Percentiles rank a stretch among this genome's conserved stretches.
Conservation (phyloP, 2,113 vertebrate species). For the Ictalurus furcatus region DNA sequence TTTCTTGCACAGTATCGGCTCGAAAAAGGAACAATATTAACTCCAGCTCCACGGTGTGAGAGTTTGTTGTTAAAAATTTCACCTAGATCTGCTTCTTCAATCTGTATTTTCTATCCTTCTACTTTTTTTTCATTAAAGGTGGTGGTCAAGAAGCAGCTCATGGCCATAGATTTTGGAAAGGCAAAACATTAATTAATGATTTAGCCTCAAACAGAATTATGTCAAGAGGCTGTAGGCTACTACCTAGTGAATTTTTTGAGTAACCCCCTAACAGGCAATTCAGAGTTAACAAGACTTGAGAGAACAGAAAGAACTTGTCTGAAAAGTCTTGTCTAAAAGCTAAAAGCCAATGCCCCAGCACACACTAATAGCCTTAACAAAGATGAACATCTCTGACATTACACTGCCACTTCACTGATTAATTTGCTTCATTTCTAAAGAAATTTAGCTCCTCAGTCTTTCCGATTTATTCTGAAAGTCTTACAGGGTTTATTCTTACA, state of each 20-base stretch:
- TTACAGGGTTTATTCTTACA: no score
- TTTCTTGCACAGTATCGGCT: not conserved
- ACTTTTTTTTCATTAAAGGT: not conserved
- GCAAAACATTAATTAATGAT: not conserved
- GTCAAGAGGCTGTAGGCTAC: not conserved
- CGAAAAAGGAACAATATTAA: not conserved
- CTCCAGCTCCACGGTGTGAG: not conserved
- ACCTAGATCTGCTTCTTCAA: not conserved
- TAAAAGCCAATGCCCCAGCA: not conserved
- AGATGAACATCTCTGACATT: not conserved
- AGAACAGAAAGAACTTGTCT: not conserved
- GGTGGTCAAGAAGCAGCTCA: not conserved
- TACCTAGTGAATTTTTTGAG: not conserved
- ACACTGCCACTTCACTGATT: not conserved
- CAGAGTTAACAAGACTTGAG: not conserved
- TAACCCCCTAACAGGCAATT: not conserved
- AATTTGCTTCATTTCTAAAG: not conserved
- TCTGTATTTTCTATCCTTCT: not conserved
- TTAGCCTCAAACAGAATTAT: not conserved
- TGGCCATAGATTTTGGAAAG: not conserved
- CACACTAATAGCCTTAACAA: not conserved
- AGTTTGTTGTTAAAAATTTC: not conserved
- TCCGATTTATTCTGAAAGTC: not conserved
- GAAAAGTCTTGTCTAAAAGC: not conserved
- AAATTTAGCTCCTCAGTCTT: not conserved